Percentiles rank a stretch among this genome's conserved stretches.
phyloP scores from a whole-genome alignment of 2,888 invertebrate genomes.

The Panopea generosa region DNA sequence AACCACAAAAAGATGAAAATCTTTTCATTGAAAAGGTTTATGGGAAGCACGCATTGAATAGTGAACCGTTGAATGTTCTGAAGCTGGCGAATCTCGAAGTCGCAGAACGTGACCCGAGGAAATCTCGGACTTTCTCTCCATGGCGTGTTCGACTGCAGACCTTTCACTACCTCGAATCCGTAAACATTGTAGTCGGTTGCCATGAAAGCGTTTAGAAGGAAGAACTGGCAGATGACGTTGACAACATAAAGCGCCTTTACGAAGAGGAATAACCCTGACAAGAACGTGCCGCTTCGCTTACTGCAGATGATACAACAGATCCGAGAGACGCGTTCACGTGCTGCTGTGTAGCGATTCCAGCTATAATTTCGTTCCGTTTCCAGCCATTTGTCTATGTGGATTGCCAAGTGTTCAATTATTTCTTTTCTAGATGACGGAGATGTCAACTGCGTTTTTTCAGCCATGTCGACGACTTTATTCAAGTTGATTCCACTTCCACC shows the following conservation, averaged over 20 bases:
- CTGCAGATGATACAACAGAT: constrained; percentile 77
- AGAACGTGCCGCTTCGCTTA: constrained; percentile 79
- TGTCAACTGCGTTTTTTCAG: constrained; percentile 74
- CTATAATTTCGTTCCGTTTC: constrained; percentile 75
- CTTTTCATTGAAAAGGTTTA: constrained; percentile 81
- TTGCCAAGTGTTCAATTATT: constrained; percentile 70
- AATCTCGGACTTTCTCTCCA: constrained; percentile 74
- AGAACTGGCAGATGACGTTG: constrained; percentile 83
- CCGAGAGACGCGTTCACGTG: constrained; percentile 71
- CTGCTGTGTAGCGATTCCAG: constrained; percentile 72
- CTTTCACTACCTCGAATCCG: constrained; percentile 78
- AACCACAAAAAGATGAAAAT: constrained; percentile 81
- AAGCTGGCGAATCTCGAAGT: constrained; percentile 79
- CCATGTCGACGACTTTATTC: constrained; percentile 76
- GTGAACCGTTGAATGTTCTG: constrained; percentile 78
- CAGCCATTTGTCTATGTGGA: constrained; percentile 77
- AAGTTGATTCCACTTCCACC: constrained; percentile 74
- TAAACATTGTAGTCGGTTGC: constrained; percentile 77
- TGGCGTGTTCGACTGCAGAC: constrained; percentile 61
- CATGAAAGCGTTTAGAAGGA: constrained; percentile 80
- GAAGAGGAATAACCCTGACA: constrained; percentile 79
- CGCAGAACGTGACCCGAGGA: constrained; percentile 79
- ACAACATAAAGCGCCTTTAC: constrained; percentile 78
- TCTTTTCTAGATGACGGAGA: constrained; percentile 72
- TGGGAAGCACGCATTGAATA: constrained; percentile 79